These are phyloP conservation scores for Choristoneura fumiferana DNA, from an alignment of 1,140 invertebrate genomes.

Conservation along the genomic window DNA sequence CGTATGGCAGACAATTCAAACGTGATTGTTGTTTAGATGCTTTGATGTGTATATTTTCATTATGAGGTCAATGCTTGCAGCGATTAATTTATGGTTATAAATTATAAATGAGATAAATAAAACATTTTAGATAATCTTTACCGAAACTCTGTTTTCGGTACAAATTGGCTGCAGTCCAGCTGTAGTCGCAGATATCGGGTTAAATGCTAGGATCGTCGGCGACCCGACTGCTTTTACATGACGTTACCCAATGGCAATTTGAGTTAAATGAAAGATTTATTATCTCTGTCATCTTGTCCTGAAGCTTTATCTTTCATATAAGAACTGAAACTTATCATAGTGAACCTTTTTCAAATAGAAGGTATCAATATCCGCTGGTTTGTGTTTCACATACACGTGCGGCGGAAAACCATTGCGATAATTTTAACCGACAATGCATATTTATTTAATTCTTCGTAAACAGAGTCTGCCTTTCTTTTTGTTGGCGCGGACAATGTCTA, in stretches of 20 bases:
- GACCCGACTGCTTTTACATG: constrained; percentile 44
- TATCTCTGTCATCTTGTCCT: background rate
- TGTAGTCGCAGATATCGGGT: constrained; percentile 46
- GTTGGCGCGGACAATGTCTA: too few species aligned
- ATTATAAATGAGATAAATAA: background rate
- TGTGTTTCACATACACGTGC: background rate
- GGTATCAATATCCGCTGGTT: constrained; percentile 8
- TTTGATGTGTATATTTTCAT: too few species aligned
- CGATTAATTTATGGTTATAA: constrained; percentile 7
- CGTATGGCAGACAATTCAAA: too few species aligned
- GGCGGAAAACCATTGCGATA: background rate
- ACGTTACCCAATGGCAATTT: constrained; percentile 39
- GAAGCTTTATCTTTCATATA: background rate
- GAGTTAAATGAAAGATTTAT: constrained; percentile 15
- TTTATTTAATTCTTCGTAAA: too few species aligned
- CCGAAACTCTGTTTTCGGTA: constrained; percentile 47
- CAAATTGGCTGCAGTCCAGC: constrained; percentile 55
- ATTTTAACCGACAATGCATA: too few species aligned
- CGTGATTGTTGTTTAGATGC: too few species aligned
- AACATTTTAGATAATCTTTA: constrained; percentile 19
- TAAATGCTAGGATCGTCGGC: constrained; percentile 48
- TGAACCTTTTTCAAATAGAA: background rate
- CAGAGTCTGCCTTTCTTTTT: too few species aligned
- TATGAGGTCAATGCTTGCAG: background rate
- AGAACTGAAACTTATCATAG: background rate